These are phyloP conservation scores for Vanacampus margaritifer DNA, from an alignment of 2,113 vertebrate species.

Conservation along the genomic window DNA sequence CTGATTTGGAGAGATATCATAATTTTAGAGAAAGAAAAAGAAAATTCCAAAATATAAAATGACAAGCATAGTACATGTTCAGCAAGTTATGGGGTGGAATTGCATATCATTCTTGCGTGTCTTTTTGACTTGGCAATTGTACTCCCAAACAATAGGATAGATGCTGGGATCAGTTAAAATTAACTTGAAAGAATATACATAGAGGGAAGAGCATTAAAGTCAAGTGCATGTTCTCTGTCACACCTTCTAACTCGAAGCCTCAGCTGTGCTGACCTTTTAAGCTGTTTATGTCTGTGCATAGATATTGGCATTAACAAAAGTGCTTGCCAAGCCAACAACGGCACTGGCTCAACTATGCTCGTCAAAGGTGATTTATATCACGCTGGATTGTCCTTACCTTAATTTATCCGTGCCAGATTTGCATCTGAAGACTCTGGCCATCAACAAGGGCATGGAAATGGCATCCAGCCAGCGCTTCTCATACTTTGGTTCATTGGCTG, in stretches of 20 bases:
- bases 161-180: neutral
- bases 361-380: constrained; percentile 41
- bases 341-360: constrained; percentile 40
- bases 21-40: no score
- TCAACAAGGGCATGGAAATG: constrained; percentile 81
- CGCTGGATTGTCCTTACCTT: constrained; percentile 81
- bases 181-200: constrained; percentile 1
- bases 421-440: constrained; percentile 90
- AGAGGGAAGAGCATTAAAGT: constrained; percentile 17
- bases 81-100: no score
- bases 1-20: no score
- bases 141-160: neutral
- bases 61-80: no score
- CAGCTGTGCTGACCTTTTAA: constrained; percentile 61
- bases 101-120: neutral
- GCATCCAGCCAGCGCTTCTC: constrained; percentile 91
- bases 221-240: constrained; percentile 30
- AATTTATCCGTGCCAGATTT: constrained; percentile 83
- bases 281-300: constrained; percentile 69
- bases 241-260: constrained; percentile 20
- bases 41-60: no score
- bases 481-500: constrained; percentile 87
- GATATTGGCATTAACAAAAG: constrained; percentile 68
- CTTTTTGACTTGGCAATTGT: neutral
- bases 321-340: constrained; percentile 43